Percentiles rank a stretch among this genome's conserved stretches.
Conservation (phyloP, 2,113 vertebrate genomes). For the Antennarius striatus region DNA sequence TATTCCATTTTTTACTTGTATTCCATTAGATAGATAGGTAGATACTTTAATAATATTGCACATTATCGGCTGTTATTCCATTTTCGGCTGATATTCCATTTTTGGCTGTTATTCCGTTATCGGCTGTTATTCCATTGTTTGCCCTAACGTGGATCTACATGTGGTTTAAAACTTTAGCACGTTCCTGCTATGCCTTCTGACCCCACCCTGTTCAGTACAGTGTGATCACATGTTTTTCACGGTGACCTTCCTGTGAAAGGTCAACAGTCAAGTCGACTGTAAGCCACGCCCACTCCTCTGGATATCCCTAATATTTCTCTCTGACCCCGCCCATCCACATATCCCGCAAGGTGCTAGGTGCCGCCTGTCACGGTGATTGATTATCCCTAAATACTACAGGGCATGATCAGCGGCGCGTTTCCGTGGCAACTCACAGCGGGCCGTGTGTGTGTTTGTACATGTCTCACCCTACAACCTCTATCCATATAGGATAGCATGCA, state of each 20-base stretch:
- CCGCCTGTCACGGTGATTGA: slow-evolving; percentile 62
- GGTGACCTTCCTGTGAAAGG: slow-evolving; percentile 16
- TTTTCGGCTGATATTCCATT: no score
- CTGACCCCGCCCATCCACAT: slow-evolving; percentile 38
- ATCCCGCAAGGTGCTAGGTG: slow-evolving; percentile 49
- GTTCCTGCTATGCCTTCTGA: no score
- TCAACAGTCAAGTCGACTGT: slow-evolving; percentile 58
- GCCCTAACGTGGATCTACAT: no score
- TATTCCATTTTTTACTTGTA: no score
- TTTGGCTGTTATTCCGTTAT: no score
- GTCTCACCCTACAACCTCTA: slow-evolving; percentile 42
- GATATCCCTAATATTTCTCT: slow-evolving; percentile 17
- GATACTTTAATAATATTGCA: no score
- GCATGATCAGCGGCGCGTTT: slow-evolving; percentile 35
- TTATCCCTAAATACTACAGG: slow-evolving; percentile 57
- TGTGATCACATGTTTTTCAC: no score
- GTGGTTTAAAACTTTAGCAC: no score
- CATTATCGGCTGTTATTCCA: no score
- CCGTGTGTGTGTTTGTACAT: slow-evolving; percentile 51
- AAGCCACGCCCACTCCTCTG: not conserved
- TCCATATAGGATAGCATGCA: slow-evolving; percentile 15
- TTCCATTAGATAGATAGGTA: no score
- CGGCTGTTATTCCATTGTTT: no score
- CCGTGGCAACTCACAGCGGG: slow-evolving; percentile 46
- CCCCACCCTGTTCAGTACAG: no score